Base-by-base conservation (phyloP, 2,888 invertebrate species). In the Cephus sareptanus region DNA sequence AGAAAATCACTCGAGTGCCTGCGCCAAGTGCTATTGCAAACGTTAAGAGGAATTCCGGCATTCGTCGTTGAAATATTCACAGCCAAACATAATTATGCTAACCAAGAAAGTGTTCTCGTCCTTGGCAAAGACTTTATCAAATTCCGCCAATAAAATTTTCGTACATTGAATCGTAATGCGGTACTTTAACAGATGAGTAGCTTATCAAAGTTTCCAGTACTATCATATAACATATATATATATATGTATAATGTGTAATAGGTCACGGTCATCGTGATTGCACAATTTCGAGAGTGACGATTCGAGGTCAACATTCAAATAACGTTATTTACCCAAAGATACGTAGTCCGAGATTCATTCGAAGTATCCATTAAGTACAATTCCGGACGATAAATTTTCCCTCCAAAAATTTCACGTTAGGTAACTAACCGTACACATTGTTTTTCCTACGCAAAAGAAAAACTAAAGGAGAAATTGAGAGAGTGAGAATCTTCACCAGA, bases 301-400 rank as follows among this genome's bases (percentile, higher is more conserved):
- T 71, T 11, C 15, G 31, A 71, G 15, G 12, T 33, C 12, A 30
- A 69, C 79, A 71, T 78, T 82, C 83, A 85, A 85, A 83, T 84
- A 74, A 82, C 82, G 81, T 84, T 85, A 83, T 83, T 85, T 80
- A 77, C 74, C 80, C 76, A 76, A 71, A 79, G 80, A 86, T 84
- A 81, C 84, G 82, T 79, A 82, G 83, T 86, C 84, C 81, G 83
- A 77, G 13, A 31, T 76, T 81, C 83, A 80, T 83, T 84, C 84
- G 74, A 80, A 81, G 79, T 82, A 81, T 81, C 82, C 81, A 83
- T 82, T 81, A 78, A 80, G 83, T 86, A 83, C 81, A 2, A 9
- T 56, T 56, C 15, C 40, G 40, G 23, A 56, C 40, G 40, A 23
- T 23, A 56, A 56, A 6, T 23, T 56, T 23, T 56, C 2, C 9